Evolutionary conservation across 2,113 vertebrate genomes (phyloP), one percentile per base, ranked within the genome.

Genomic region (Tetrao urogallus): DNA sequence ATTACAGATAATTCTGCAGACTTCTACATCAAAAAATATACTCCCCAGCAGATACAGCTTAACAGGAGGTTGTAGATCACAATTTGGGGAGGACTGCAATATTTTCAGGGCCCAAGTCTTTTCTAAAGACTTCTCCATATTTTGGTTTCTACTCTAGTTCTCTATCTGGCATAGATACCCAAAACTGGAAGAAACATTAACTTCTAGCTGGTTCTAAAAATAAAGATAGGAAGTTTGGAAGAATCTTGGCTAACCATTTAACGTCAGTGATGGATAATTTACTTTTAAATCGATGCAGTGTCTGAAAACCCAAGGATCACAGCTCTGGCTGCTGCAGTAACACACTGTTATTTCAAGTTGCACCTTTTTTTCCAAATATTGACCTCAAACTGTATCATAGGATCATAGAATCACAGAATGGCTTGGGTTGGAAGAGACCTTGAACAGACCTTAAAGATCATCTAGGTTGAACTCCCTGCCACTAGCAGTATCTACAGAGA

Each of bases 291-390:
- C 13, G 60, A 19, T 28, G 16, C 5, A 75, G 13, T 42, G 32
- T 42, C 4, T 40, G 60, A 36, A 79, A 67, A 16, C 43, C 17
- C 2, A 10, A 22, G 45, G n/a, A 52, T 18, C 0, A 2, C 43
- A 75, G 58, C 34, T 20, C 3, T 1, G 13, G n/a, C 2, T 82
- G 24, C 78, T 28, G 81, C 54, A 11, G 19, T 19, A 56, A 50
- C 78, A 54, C 15, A 6, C 5, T 11, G 24, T 48, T 50, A 40
- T 61, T 48, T 45, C 48, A 32, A 3, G 8, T 36, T 22, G 10
- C 7, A 24, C 30, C 32, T 2, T 0, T 10, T 48, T 79, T 58
- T 73, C 67, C 52, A 58, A 43, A 60, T 1, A 9, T 15, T 2
- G 3, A 30, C 12, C 5, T 8, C 36, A 10, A 56, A 34, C 2